Percentiles rank a stretch among this genome's conserved stretches.
These are phyloP conservation scores for Gallinago nigripennis DNA, from an alignment of 2,797 vertebrate genomes.

Conservation along the genomic window DNA sequence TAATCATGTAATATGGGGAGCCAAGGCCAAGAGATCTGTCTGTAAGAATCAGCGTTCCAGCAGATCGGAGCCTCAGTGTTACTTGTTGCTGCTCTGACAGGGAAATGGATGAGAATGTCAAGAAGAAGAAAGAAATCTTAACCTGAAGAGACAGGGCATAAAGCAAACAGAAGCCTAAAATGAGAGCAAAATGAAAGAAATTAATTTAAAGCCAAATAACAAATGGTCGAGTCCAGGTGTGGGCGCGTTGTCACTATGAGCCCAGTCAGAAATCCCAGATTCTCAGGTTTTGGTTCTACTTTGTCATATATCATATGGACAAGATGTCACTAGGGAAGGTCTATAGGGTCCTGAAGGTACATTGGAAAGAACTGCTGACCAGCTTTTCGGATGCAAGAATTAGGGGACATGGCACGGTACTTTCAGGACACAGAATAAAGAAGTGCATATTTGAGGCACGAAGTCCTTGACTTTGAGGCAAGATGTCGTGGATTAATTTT, in stretches of 20 bases:
- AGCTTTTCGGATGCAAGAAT: background rate
- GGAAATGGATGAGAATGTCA: conserved; percentile 16
- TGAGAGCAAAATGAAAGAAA: conserved; percentile 37
- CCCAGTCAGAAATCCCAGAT: background rate
- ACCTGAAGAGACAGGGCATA: conserved; percentile 39
- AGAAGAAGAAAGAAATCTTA: conserved; percentile 43
- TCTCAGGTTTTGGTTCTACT: background rate
- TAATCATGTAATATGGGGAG: background rate
- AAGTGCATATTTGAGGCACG: background rate
- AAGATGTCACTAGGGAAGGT: background rate
- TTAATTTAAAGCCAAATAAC: conserved; percentile 34
- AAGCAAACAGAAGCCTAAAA: conserved; percentile 46
- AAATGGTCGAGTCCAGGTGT: background rate
- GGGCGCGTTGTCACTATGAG: background rate
- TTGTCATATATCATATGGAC: background rate
- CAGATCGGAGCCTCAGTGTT: background rate
- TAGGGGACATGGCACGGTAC: too few relatives aligned
- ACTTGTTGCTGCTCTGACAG: background rate
- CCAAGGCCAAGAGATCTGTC: background rate
- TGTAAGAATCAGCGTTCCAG: conserved; percentile 19
- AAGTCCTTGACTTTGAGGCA: background rate
- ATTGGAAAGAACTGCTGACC: background rate
- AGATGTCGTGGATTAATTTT: background rate
- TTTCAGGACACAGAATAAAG: background rate
- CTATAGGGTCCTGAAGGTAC: background rate